Conservation (phyloP, 2,888 invertebrate species). For the Melanostoma mellinum region DNA sequence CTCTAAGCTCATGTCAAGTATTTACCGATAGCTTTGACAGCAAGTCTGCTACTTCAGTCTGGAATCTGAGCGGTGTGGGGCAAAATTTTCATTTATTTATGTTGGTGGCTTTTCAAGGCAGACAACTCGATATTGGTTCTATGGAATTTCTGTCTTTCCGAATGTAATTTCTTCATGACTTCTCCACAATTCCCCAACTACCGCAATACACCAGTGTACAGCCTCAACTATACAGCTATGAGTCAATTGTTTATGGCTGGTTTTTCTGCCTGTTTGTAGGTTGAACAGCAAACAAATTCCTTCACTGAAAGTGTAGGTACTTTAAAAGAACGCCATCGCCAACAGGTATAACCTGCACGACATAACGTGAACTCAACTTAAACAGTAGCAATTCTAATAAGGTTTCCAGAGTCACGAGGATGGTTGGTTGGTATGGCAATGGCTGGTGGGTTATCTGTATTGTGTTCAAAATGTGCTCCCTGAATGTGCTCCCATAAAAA, state of each 20-base stretch:
- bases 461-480: too few species aligned
- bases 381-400: conserved; percentile 25
- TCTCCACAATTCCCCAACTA: not conserved
- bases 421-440: not conserved
- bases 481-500: too few species aligned
- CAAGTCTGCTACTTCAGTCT: not conserved
- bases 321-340: not conserved
- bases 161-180: not conserved
- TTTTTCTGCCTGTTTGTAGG: too few species aligned
- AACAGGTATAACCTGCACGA: conserved; percentile 2
- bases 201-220: not conserved
- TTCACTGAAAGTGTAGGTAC: conserved; percentile 9
- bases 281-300: not conserved
- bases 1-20: too few species aligned
- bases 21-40: too few species aligned
- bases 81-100: conserved; percentile 4
- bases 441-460: too few species aligned
- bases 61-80: not conserved
- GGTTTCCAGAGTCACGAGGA: not conserved
- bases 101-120: conserved; percentile 14
- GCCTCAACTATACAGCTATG: not conserved
- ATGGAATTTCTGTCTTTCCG: conserved; percentile 7
- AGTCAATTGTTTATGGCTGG: not conserved
- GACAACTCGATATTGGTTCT: conserved; percentile 16
- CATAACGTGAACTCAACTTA: not conserved